Conservation (phyloP, 1,140 invertebrate genomes). For the Phthorimaea operculella region DNA sequence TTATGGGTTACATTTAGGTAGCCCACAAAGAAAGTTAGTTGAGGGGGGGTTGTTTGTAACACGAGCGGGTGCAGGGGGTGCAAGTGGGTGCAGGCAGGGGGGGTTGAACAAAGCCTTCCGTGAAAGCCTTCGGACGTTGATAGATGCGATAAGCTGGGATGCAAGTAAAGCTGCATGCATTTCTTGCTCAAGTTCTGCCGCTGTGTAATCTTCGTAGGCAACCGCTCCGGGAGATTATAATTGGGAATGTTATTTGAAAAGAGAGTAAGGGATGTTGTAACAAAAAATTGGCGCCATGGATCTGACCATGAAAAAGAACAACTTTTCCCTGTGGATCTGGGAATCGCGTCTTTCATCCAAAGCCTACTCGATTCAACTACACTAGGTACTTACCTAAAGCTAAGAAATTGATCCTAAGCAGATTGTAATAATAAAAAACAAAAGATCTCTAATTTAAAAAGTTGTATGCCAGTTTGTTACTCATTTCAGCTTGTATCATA, state of each 20-base stretch:
- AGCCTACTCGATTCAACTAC: too few species aligned
- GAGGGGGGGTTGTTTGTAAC: conserved; percentile 53
- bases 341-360: too few species aligned
- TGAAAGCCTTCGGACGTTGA: conserved; percentile 67
- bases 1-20: conserved; percentile 32
- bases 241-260: neutral
- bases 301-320: too few species aligned
- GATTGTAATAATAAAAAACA: too few species aligned
- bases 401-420: too few species aligned
- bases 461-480: too few species aligned
- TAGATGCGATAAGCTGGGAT: conserved; percentile 67
- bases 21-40: conserved; percentile 44
- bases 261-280: too few species aligned
- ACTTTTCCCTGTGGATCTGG: too few species aligned
- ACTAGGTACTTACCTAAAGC: too few species aligned
- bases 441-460: too few species aligned
- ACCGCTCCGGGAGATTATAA: neutral
- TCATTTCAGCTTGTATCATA: too few species aligned
- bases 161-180: conserved; percentile 63
- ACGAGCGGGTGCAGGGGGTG: conserved; percentile 17
- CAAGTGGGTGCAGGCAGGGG: conserved; percentile 24
- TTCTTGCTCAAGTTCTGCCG: conserved; percentile 49
- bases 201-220: conserved; percentile 33
- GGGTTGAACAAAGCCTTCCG: conserved; percentile 62
- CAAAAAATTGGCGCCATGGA: too few species aligned